These are phyloP conservation scores for Kuschelorhynchus macadamiae DNA, from an alignment of 2,888 invertebrate species.

Conservation along the genomic window DNA sequence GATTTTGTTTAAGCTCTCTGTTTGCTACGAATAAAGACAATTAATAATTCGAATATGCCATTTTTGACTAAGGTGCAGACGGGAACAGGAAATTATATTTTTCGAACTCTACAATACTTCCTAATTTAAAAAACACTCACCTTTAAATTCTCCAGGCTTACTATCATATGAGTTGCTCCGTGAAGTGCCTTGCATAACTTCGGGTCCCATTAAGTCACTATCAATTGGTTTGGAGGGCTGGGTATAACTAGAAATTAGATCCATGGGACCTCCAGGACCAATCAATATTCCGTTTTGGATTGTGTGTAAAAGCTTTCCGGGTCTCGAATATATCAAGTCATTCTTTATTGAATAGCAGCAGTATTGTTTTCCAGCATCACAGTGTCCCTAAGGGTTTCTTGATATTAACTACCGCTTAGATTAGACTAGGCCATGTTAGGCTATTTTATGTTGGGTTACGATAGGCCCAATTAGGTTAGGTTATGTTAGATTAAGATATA, in stretches of 20 bases:
- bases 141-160: constrained; percentile 3
- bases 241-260: constrained; percentile 49
- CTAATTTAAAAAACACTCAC: too few relatives aligned
- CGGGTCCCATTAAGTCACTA: constrained; percentile 49
- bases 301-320: constrained; percentile 64
- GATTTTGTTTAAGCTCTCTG: too few relatives aligned
- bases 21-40: too few relatives aligned
- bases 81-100: too few relatives aligned
- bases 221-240: constrained; percentile 39
- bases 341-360: constrained; percentile 73
- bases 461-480: too few relatives aligned
- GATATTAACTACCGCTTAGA: not conserved
- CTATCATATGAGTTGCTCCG: not conserved
- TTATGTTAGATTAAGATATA: too few relatives aligned
- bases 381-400: constrained; percentile 76
- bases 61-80: too few relatives aligned
- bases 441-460: too few relatives aligned
- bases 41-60: too few relatives aligned
- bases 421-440: too few relatives aligned
- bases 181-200: constrained; percentile 38
- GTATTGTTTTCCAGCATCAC: constrained; percentile 75
- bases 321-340: constrained; percentile 60
- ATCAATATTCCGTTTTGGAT: constrained; percentile 68
- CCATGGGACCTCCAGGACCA: constrained; percentile 67
- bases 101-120: too few relatives aligned